Evolutionary conservation across 2,113 vertebrate species (phyloP).

Genomic region (Patagioenas fasciata): DNA sequence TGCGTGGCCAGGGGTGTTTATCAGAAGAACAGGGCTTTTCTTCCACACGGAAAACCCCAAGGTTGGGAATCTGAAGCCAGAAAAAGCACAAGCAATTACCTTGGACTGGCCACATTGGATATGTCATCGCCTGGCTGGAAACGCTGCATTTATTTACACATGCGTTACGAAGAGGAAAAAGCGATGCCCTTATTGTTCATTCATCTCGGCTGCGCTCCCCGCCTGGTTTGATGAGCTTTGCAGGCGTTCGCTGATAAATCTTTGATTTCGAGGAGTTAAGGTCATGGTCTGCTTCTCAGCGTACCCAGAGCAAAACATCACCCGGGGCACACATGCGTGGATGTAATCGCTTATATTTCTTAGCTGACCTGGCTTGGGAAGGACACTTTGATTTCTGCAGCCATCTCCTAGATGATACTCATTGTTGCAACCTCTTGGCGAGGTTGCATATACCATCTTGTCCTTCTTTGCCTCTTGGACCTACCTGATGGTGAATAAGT

Average conservation of each 20-base stretch:
- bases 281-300: not conserved
- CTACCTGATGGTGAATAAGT: not conserved
- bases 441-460: accelerated
- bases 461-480: not conserved
- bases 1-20: not conserved
- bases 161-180: not conserved
- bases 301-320: not conserved
- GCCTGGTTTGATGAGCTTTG: not conserved
- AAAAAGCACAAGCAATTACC: not conserved
- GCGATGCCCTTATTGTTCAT: not conserved
- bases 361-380: not conserved
- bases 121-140: not conserved
- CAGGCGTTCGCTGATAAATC: accelerated
- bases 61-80: not conserved
- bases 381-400: not conserved
- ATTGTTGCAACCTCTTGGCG: not conserved
- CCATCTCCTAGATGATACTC: not conserved
- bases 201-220: not conserved
- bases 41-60: not conserved
- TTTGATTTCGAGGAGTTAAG: not conserved
- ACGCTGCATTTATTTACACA: not conserved
- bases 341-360: not conserved
- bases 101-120: not conserved
- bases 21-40: not conserved
- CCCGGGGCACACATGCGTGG: not conserved